Conservation (phyloP, 1,140 invertebrate species). For the Leptoteleia sp. region DNA sequence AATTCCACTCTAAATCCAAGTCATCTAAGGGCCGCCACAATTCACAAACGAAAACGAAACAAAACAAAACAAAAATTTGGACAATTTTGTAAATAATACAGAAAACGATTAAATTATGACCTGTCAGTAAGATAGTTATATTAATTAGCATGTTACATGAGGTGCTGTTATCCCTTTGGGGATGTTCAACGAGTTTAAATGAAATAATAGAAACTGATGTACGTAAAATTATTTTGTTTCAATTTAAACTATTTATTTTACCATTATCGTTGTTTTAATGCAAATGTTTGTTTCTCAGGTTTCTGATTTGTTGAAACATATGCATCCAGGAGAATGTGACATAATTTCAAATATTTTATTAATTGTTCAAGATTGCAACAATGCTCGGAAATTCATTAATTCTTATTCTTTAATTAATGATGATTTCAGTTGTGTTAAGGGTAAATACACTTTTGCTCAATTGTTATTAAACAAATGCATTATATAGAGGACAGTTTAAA, state of each 20-base stretch:
- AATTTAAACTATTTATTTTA: no score
- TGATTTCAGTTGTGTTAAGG: constrained; percentile 36
- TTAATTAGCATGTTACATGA: constrained; percentile 76
- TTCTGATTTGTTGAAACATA: constrained; percentile 72
- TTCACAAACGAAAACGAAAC: no score
- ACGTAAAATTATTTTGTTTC: constrained; percentile 54
- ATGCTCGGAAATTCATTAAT: constrained; percentile 74
- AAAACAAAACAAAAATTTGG: no score
- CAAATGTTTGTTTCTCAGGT: constrained; percentile 59
- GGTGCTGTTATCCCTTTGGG: constrained; percentile 77
- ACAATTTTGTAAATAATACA: background rate
- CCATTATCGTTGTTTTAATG: constrained; percentile 20
- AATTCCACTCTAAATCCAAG: no score
- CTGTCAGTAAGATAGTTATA: no score
- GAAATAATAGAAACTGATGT: constrained; percentile 76
- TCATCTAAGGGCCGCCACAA: no score
- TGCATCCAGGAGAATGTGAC: constrained; percentile 77
- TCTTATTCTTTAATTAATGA: constrained; percentile 56
- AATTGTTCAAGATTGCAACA: constrained; percentile 74
- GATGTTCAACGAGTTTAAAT: constrained; percentile 75
- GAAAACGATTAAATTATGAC: background rate
- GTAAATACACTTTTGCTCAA: no score
- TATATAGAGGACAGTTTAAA: no score
- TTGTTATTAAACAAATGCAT: no score
- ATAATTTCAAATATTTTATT: constrained; percentile 75